phyloP scores from a whole-genome alignment of 2,113 vertebrate genomes.

The Gallinago media region DNA sequence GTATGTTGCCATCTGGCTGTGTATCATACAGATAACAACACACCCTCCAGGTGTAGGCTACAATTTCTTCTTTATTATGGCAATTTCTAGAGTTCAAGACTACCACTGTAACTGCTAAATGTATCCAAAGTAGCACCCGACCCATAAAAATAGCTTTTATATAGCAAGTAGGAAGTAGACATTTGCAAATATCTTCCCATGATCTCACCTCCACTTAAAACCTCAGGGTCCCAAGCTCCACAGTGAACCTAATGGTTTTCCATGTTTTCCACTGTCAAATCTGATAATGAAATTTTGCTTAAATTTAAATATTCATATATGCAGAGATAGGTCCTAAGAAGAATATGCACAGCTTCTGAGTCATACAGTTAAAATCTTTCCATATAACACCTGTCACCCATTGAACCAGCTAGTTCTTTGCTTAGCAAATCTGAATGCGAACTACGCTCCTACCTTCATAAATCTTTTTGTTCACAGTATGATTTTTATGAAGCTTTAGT shows the following conservation, averaged over 20 bases:
- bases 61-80: not conserved
- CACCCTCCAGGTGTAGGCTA: not conserved
- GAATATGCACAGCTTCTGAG: not conserved
- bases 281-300: not conserved
- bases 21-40: not conserved
- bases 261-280: not conserved
- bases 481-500: not conserved
- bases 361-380: not conserved
- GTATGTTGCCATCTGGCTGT: not conserved
- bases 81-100: not conserved
- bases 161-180: not conserved
- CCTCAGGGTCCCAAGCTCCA: not conserved
- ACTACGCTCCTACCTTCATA: not conserved
- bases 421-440: not conserved
- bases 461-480: not conserved
- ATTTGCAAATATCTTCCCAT: not conserved
- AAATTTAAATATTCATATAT: not conserved
- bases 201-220: not conserved
- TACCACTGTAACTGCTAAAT: not conserved
- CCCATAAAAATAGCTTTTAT: not conserved
- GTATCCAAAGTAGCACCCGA: not conserved
- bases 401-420: not conserved
- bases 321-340: not conserved
- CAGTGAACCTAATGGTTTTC: not conserved
- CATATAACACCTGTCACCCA: not conserved